phyloP scores from a whole-genome alignment of 1,140 invertebrate genomes.

The Drepana arcuata region DNA sequence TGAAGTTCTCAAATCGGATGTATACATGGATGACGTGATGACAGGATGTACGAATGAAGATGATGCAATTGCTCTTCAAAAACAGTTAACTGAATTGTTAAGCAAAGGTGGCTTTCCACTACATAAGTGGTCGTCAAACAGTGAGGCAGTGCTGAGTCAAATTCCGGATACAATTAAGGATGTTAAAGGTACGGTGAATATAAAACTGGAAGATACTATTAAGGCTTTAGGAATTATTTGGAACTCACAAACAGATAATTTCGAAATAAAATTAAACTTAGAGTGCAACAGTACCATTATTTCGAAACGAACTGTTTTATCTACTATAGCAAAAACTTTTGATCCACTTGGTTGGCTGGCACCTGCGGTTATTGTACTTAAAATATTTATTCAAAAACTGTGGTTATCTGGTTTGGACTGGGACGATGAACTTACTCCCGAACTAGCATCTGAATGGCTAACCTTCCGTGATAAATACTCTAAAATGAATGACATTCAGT shows the following conservation, averaged over 20 bases:
- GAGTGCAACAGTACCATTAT: neutral
- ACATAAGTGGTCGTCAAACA: constrained; percentile 41
- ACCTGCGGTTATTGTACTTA: constrained; percentile 44
- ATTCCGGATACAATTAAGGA: constrained; percentile 10
- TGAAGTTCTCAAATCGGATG: constrained; percentile 27
- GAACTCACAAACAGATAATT: constrained; percentile 12
- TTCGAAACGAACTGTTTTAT: constrained; percentile 16
- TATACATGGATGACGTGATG: constrained; percentile 61
- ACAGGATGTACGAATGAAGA: constrained; percentile 33
- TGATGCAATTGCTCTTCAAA: constrained; percentile 24
- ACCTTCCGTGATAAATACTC: constrained; percentile 10
- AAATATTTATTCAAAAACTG: constrained; percentile 63
- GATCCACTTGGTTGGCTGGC: constrained; percentile 51
- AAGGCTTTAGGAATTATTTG: constrained; percentile 16
- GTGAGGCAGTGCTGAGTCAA: constrained; percentile 8
- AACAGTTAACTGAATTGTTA: constrained; percentile 21
- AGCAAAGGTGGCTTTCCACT: constrained; percentile 26
- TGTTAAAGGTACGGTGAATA: constrained; percentile 4
- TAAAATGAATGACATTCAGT: constrained; percentile 4
- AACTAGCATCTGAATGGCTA: constrained; percentile 22
- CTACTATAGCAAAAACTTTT: constrained; percentile 20
- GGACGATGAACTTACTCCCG: constrained; percentile 32
- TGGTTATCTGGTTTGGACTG: constrained; percentile 44
- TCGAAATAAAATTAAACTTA: constrained; percentile 9
- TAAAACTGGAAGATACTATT: constrained; percentile 15